Base-by-base conservation (phyloP, 2,888 invertebrate species). In the Lycaena phlaeas region DNA sequence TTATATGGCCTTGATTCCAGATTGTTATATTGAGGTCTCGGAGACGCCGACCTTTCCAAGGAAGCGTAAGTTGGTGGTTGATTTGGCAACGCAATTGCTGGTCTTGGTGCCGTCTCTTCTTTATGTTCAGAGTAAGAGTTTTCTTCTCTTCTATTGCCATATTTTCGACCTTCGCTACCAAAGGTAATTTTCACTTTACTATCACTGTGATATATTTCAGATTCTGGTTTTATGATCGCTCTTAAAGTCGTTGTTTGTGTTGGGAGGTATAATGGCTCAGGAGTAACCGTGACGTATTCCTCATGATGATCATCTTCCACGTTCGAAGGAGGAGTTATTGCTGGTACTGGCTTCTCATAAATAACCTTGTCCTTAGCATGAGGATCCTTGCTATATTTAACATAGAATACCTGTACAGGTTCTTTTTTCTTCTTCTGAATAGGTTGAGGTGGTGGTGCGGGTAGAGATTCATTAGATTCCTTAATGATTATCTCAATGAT, bases 401-500 rank as follows among this genome's bases (percentile, higher is more conserved):
- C 95, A 61, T 95, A 95, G 65, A 94, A 95, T 1, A 95, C 95
- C 58, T 95, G 95, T 27, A 95, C 93, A 17, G 94, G 93, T 62
- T 95, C 94, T 61, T 93, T 94, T 49, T 86, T 85, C 56, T 79
- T 84, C 54, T 82, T 82, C 9, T 55, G 69, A 9, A 87, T 69
- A 10, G 85, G 82, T 2, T 85, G 86, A 5, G 86, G 78, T 1
- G 88, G 87, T 3, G 87, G 86, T 2, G 91, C 87, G 1, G 94
- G 91, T 2, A 94, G 64, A 0, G 92, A 87, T 57, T 94, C 92
- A 61, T 95, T 95, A 0, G 94, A 94, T 68, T 95, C 95, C 60
- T 94, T 94, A 38, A 95, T 95, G 46, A 95, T 95, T 51, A 95
- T 95, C 76, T 95, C 95, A 54, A 95, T 95, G 12, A 95, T 95